Evolutionary conservation across 2,888 invertebrate genomes (phyloP), one percentile per base, ranked within the genome.

Genomic region (Xanthorhoe designata): DNA sequence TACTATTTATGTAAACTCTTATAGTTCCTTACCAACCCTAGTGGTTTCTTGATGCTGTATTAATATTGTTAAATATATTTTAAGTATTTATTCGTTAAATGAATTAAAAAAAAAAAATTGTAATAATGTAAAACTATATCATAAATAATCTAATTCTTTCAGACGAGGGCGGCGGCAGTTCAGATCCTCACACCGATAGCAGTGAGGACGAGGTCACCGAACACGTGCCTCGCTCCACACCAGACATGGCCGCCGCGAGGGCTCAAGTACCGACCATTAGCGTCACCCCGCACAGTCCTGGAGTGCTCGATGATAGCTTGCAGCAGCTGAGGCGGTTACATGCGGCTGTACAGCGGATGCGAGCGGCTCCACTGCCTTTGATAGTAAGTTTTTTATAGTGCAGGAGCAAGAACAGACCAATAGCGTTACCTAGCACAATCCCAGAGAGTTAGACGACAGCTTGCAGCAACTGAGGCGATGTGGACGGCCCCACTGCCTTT

Each of bases 401-500:
- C 2, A 24, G 32, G 32, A 32, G 32, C 82, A 92, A 90, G 96
- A 97, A 83, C 97, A 97, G 69, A 97, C 96, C 65, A 97, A 97
- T 84, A 97, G 97, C 89, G 97, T 98, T 72, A 97, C 97, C 65
- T 97, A 97, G 15, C 97, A 97, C 88, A 97, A 97, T 73, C 97
- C 97, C 10, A 97, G 97, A 70, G 95, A 94, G 74, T 77, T 94
- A 82, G 97, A 97, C 80, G 97, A 97, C 85, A 96, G 96, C 81
- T 87, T 96, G 75, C 96, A 96, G 77, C 96, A 97, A 82, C 92
- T 97, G 71, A 94, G 96, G 68, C 95, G 70, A 96, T 97, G 96
- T 94, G 96, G 70, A 96, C 96, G 69, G 94, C 95, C 84, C 95
- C 84, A 58, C 64, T 91, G 64, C 92, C 92, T 1, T 69, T 92